phyloP scores from a whole-genome alignment of 2,113 vertebrate species.

The Hippopotamus amphibius region DNA sequence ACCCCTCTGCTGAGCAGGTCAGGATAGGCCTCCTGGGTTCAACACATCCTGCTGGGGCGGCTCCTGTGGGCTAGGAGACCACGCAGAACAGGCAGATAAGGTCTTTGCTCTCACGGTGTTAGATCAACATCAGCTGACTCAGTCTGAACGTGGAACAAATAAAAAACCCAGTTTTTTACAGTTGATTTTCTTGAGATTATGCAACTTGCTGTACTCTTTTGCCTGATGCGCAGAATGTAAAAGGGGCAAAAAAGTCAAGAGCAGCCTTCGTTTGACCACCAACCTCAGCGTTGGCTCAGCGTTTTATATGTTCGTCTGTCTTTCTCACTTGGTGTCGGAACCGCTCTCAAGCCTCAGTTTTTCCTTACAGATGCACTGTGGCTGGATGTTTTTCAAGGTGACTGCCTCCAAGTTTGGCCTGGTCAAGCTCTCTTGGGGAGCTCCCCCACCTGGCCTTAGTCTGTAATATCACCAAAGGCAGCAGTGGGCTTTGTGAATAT shows the following conservation, averaged over 20 bases:
- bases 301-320: not conserved
- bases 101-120: not conserved
- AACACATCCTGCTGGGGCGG: accelerated
- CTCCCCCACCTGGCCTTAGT: constrained; percentile 48
- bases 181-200: not conserved
- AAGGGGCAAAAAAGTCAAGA: not conserved
- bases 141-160: not conserved
- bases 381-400: not conserved
- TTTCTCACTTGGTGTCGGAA: not conserved
- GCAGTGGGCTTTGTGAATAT: not conserved
- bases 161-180: not conserved
- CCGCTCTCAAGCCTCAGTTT: not conserved
- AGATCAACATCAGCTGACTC: not conserved
- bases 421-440: not conserved
- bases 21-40: not conserved
- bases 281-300: not conserved
- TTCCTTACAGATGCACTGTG: not conserved
- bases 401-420: not conserved
- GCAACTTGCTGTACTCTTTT: not conserved
- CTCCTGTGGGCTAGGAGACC: too few species aligned
- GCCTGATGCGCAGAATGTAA: not conserved
- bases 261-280: not conserved
- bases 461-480: not conserved
- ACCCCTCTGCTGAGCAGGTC: not conserved
- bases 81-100: not conserved